Percentiles rank a stretch among this genome's conserved stretches.
Conservation (phyloP, 2,888 invertebrate genomes). For the Epirrhoe alternata region DNA sequence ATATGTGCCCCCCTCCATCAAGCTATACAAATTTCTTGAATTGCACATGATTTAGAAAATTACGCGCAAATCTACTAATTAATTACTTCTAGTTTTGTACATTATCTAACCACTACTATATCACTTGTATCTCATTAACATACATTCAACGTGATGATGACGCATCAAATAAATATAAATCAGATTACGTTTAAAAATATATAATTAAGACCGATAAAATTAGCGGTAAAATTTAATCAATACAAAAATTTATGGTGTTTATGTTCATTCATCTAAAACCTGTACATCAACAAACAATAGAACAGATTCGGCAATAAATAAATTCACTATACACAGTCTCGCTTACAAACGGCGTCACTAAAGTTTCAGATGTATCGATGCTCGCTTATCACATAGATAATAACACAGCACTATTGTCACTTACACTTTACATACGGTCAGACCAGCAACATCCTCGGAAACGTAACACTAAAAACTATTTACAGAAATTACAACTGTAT, state of each 20-base stretch:
- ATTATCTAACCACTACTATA: slow-evolving; percentile 76
- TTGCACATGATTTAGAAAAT: slow-evolving; percentile 81
- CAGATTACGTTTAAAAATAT: slow-evolving; percentile 65
- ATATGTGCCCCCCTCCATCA: slow-evolving; percentile 62
- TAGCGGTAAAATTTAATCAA: slow-evolving; percentile 74
- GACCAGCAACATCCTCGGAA: slow-evolving; percentile 68
- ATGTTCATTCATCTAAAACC: slow-evolving; percentile 65
- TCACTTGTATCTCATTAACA: slow-evolving; percentile 75
- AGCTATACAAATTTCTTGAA: slow-evolving; percentile 72
- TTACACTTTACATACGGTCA: slow-evolving; percentile 76
- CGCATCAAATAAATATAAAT: slow-evolving; percentile 73
- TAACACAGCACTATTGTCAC: slow-evolving; percentile 84
- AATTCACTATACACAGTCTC: slow-evolving; percentile 81
- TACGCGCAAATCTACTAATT: slow-evolving; percentile 77
- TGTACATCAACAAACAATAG: slow-evolving; percentile 78
- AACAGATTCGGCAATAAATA: slow-evolving; percentile 80
- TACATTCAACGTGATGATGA: slow-evolving; percentile 60
- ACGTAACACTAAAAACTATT: slow-evolving; percentile 65
- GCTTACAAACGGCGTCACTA: slow-evolving; percentile 74
- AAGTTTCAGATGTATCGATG: slow-evolving; percentile 66
- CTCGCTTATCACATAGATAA: slow-evolving; percentile 82
- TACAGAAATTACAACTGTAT: slow-evolving; percentile 72
- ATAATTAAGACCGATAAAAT: slow-evolving; percentile 55
- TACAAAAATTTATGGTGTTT: slow-evolving; percentile 75
- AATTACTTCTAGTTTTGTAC: slow-evolving; percentile 80